These are phyloP conservation scores for Saxidomus purpurata DNA, from an alignment of 1,140 invertebrate genomes.

Conservation along the genomic window DNA sequence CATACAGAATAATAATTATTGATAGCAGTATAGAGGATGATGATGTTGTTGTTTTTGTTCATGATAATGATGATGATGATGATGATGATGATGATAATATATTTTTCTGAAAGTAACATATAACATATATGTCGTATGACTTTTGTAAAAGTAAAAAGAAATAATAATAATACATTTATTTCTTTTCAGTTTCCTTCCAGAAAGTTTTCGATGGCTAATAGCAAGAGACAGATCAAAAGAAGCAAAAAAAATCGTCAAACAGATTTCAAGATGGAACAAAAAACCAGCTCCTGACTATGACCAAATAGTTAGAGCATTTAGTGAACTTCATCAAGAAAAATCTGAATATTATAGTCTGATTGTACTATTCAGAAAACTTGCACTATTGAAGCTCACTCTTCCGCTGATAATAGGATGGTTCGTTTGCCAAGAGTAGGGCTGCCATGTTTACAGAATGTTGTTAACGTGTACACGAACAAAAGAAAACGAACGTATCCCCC, in stretches of 20 bases:
- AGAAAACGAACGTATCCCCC: too few species aligned
- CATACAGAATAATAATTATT: too few species aligned
- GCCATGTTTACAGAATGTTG: too few species aligned
- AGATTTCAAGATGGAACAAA: constrained; percentile 70
- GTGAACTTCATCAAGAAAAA: not conserved
- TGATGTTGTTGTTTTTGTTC: too few species aligned
- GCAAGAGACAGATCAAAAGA: constrained; percentile 64
- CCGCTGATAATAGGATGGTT: constrained; percentile 15
- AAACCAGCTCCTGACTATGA: constrained; percentile 40
- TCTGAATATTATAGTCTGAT: not conserved
- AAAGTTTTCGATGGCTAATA: constrained; percentile 71
- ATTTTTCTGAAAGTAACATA: too few species aligned
- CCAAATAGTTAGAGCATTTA: not conserved
- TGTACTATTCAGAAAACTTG: not conserved
- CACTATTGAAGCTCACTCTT: constrained; percentile 8
- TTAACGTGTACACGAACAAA: too few species aligned
- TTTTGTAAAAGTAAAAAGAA: not conserved
- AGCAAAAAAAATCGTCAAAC: constrained; percentile 61
- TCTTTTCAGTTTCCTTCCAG: constrained; percentile 68
- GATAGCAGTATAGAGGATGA: too few species aligned
- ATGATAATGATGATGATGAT: too few species aligned
- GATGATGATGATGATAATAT: too few species aligned
- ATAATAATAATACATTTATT: not conserved
- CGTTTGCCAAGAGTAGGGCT: not conserved
- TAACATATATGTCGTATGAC: constrained; percentile 3